phyloP scores from a whole-genome alignment of 2,888 invertebrate genomes.

The Drosophila paranaensis region DNA sequence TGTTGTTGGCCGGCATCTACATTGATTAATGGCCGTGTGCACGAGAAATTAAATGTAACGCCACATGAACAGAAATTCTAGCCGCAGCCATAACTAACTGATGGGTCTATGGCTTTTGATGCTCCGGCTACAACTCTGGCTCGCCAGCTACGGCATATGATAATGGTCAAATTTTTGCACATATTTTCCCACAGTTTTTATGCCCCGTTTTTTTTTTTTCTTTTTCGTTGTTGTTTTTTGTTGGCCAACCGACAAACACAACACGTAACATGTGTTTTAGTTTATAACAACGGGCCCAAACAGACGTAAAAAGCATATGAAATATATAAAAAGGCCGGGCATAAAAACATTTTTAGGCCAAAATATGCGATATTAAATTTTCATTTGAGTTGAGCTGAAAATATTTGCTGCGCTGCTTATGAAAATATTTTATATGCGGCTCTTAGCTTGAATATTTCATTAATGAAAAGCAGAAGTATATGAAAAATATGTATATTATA shows the following conservation, averaged over 20 bases:
- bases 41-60: constrained; percentile 56
- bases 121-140: background rate
- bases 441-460: background rate
- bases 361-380: constrained; percentile 40
- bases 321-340: constrained; percentile 19
- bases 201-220: constrained; percentile 3
- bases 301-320: constrained; percentile 21
- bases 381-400: constrained; percentile 9
- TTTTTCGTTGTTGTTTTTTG: background rate
- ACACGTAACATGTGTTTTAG: constrained; percentile 68
- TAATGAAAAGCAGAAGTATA: background rate
- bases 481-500: background rate
- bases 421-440: constrained; percentile 1
- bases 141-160: constrained; percentile 36
- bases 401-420: background rate
- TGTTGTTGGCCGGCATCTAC: constrained; percentile 14
- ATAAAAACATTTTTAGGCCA: constrained; percentile 39
- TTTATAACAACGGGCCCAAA: constrained; percentile 37
- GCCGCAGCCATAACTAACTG: constrained; percentile 50
- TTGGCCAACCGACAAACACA: constrained; percentile 48
- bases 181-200: constrained; percentile 33
- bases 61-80: constrained; percentile 42
- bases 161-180: constrained; percentile 58
- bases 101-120: constrained; percentile 43
- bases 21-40: constrained; percentile 58